Percentiles rank a stretch among this genome's conserved stretches.
These are phyloP conservation scores for Epistrophe eligans DNA, from an alignment of 2,888 invertebrate species.

Conservation along the genomic window DNA sequence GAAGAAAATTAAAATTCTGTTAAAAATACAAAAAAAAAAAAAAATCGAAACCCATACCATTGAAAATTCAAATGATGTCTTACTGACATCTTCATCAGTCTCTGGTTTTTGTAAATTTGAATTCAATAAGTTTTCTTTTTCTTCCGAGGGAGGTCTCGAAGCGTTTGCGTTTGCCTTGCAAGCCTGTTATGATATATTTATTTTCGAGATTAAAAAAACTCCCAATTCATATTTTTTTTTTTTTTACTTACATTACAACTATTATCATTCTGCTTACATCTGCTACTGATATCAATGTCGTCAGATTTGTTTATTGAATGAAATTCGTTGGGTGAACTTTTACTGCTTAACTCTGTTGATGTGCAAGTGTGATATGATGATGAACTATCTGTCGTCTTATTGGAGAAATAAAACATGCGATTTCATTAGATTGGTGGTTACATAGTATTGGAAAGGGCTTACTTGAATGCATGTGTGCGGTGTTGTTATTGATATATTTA, in stretches of 20 bases:
- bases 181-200: slow-evolving; percentile 77
- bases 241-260: slow-evolving; percentile 80
- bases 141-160: slow-evolving; percentile 60
- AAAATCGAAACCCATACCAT: slow-evolving; percentile 81
- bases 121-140: slow-evolving; percentile 82
- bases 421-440: too few species aligned
- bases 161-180: slow-evolving; percentile 80
- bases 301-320: slow-evolving; percentile 71
- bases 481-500: slow-evolving; percentile 82
- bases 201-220: neutral
- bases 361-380: slow-evolving; percentile 83
- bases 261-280: slow-evolving; percentile 61
- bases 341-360: slow-evolving; percentile 81
- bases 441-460: neutral
- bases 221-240: neutral
- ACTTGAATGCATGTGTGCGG: slow-evolving; percentile 77
- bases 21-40: too few species aligned
- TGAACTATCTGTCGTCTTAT: slow-evolving; percentile 79
- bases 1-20: neutral
- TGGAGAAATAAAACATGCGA: neutral
- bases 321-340: slow-evolving; percentile 78
- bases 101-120: slow-evolving; percentile 80
- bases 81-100: slow-evolving; percentile 79
- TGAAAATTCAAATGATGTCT: slow-evolving; percentile 82
- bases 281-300: slow-evolving; percentile 76